Base-by-base conservation (phyloP, 1,140 invertebrate species). In the Cotesia vestalis region DNA sequence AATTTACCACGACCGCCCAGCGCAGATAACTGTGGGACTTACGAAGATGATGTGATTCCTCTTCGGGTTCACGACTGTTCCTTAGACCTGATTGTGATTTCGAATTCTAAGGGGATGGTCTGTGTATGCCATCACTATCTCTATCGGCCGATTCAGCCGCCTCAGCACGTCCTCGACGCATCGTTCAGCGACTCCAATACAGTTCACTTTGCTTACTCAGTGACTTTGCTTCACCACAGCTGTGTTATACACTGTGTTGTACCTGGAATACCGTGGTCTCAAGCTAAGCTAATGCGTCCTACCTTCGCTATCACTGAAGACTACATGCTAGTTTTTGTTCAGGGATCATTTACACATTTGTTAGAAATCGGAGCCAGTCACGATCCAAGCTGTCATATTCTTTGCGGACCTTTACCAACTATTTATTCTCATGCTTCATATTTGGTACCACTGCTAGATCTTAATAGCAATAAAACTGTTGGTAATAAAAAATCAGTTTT, bases 51-150 rank as follows among this genome's bases (percentile, higher is more conserved):
- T 78, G 91, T 91, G 2, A 90, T 93, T 75, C 94, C 93, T 1
- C 83, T 94, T 53, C 87, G 92, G 66, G 90, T 94, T 27, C 93
- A 94, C 80, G 93, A 95, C 82, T 93, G 92, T 81, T 92, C 92
- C 6, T 84, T 95, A 34, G 93, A 95, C 87, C 86, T 95, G 6
- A 90, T 93, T 76, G 93, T 95, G 59, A 87, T 94, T 57, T 92
- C 92, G 34, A 90, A 92, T 79, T 89, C 90, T 46, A 90, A 90
- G 72, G 94, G 94, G 68, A 88, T 93, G 78, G 90, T 95, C 17
- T 94, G 93, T 76, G 91, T 95, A 59, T 95, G 94, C 77, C 94
- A 95, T 85, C 93, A 95, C 85, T 95, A 95, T 78, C 85, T 95
- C 0, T 95, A 95, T 80, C 92, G 94, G 83, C 91, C 91, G 67